These are phyloP conservation scores for Dioctria rufipes DNA, from an alignment of 2,888 invertebrate genomes.

Conservation along the genomic window DNA sequence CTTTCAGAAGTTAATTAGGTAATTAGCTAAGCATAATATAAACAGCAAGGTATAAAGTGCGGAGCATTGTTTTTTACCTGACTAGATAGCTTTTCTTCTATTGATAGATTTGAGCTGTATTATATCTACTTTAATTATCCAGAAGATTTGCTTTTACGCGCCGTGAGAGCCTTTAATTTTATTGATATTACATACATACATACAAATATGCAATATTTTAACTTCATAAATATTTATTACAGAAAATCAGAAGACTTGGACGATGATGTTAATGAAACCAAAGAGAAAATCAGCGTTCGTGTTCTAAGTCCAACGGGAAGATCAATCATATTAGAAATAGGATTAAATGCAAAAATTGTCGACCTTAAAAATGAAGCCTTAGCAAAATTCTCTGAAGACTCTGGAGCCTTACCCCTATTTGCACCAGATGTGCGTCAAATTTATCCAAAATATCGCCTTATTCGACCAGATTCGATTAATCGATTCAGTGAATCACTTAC, in stretches of 20 bases:
- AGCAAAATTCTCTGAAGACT: constrained; percentile 67
- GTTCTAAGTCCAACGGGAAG: constrained; percentile 68
- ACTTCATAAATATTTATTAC: neutral
- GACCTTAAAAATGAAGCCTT: constrained; percentile 69
- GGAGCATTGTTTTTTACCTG: too few species aligned
- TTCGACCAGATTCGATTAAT: constrained; percentile 66
- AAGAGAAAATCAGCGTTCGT: constrained; percentile 65
- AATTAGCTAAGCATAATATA: too few species aligned
- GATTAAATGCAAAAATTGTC: constrained; percentile 64
- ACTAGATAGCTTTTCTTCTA: too few species aligned
- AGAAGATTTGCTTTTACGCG: neutral
- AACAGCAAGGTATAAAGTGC: too few species aligned
- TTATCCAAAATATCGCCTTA: constrained; percentile 66
- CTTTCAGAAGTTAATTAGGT: too few species aligned
- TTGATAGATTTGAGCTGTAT: too few species aligned
- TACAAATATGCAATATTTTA: neutral
- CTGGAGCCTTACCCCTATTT: constrained; percentile 67
- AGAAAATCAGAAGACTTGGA: constrained; percentile 48
- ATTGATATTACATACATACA: neutral
- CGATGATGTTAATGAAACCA: neutral
- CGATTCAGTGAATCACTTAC: constrained; percentile 65
- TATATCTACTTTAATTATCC: too few species aligned
- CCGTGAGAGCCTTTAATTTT: neutral
- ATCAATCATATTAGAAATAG: constrained; percentile 65
- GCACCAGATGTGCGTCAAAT: constrained; percentile 67